These are phyloP conservation scores for Poeciliopsis turneri DNA, from an alignment of 2,797 vertebrate species.

Conservation along the genomic window DNA sequence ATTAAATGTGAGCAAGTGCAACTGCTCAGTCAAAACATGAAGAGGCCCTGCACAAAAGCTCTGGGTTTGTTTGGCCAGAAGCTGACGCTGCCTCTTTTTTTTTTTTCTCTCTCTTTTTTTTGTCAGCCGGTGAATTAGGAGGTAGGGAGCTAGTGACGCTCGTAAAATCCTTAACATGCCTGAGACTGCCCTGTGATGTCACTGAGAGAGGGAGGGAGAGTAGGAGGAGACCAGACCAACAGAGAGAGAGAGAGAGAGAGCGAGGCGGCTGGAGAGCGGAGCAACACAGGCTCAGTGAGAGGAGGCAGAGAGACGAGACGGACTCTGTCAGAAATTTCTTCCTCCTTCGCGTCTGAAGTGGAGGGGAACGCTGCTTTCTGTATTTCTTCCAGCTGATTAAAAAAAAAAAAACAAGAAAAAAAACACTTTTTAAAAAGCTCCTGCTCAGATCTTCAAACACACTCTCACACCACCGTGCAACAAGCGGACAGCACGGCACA, in stretches of 20 bases:
- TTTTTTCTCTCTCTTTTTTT: constrained; percentile 1
- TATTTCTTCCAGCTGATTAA: constrained; percentile 37
- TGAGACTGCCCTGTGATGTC: constrained; percentile 84
- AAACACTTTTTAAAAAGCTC: constrained; percentile 23
- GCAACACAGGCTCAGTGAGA: constrained; percentile 68
- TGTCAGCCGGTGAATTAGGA: constrained; percentile 24
- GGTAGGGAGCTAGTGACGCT: constrained; percentile 57
- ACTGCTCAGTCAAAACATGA: constrained; percentile 10
- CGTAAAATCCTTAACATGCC: constrained; percentile 81
- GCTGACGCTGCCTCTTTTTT: constrained; percentile 24
- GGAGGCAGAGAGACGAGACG: constrained; percentile 59
- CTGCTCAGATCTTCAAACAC: constrained; percentile 19
- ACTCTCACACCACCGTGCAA: constrained; percentile 29
- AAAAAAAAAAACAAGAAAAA: not conserved
- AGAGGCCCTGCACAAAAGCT: constrained; percentile 20
- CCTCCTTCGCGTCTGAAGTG: constrained; percentile 36
- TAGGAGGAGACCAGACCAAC: constrained; percentile 60
- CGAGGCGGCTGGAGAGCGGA: constrained; percentile 76
- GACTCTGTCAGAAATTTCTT: constrained; percentile 45
- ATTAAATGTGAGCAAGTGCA: constrained; percentile 8
- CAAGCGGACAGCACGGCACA: constrained; percentile 53
- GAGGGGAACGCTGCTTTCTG: constrained; percentile 57
- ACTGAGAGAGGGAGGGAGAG: constrained; percentile 55
- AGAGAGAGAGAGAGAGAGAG: constrained; percentile 49
- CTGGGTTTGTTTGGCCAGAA: constrained; percentile 28